phyloP scores from a whole-genome alignment of 2,888 invertebrate species.

The Drosophila niveifrons region DNA sequence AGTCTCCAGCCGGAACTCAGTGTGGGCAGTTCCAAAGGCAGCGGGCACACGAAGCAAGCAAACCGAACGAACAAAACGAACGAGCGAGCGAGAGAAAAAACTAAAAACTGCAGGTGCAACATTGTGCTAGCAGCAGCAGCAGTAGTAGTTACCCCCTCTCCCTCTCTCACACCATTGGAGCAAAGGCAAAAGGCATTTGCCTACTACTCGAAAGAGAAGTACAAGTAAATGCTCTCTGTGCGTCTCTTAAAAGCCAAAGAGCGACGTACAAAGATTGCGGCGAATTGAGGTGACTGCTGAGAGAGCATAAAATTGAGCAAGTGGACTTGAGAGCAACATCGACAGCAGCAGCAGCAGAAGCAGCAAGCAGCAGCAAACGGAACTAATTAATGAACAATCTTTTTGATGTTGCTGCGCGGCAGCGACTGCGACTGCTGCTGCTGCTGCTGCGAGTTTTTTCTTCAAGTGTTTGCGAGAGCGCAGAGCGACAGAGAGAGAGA shows the following conservation, averaged over 20 bases:
- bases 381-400: conserved; percentile 81
- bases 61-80: conserved; percentile 47
- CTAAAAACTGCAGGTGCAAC: conserved; percentile 74
- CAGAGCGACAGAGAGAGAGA: not conserved
- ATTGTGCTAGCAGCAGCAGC: conserved; percentile 2
- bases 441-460: conserved; percentile 39
- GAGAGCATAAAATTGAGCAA: conserved; percentile 43
- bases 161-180: too few relatives aligned
- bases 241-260: conserved; percentile 63
- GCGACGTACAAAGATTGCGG: conserved; percentile 65
- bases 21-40: conserved; percentile 65
- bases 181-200: conserved; percentile 20
- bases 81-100: conserved; percentile 58
- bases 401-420: conserved; percentile 45
- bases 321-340: conserved; percentile 22
- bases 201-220: conserved; percentile 38
- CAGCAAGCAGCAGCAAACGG: conserved; percentile 60
- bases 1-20: conserved; percentile 56
- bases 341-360: conserved; percentile 17
- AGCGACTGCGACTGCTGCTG: conserved; percentile 13
- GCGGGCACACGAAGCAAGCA: conserved; percentile 35
- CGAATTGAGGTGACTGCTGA: conserved; percentile 54
- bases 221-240: conserved; percentile 40
- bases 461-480: conserved; percentile 17
- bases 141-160: not conserved